Base-by-base conservation (phyloP, 1,140 invertebrate genomes). In the Atopsyche davidsoni region DNA sequence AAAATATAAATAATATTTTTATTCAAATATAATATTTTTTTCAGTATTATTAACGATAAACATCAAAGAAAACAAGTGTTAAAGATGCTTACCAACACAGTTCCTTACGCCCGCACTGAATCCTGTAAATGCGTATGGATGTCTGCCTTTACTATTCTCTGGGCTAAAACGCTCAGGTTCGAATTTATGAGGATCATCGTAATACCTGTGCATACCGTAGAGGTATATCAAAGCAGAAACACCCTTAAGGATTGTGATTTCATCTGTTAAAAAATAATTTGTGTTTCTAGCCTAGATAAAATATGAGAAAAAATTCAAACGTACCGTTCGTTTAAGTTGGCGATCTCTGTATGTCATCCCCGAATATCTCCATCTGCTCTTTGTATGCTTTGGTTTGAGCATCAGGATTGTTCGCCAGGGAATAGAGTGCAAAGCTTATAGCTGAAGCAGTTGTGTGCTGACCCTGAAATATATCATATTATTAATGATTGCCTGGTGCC, bases 61-160 rank as follows among this genome's bases (percentile, higher is more conserved):
- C n/a, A n/a, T n/a, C 18, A 42, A 10, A 42, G 28, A n/a, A 2
- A 3, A 13, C 28, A 17, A 25, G 3, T 13, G 14, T 4, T 23
- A n/a, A n/a, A n/a, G n/a, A n/a, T n/a, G n/a, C 32, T 57, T 66
- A 68, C 76, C 78, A 39, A 81, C 76, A 58, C 79, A 79, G 61
- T 78, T 78, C 42, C 82, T 69, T 0, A 78, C 77, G 7, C 83
- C 84, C 39, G 82, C 79, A 31, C 83, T 84, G 59, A 88, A 88
- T 2, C 83, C 81, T n/a, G 86, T 69, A 56, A 77, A 86, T 0
- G 76, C 61, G 53, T 71, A 77, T 2, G 68, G 72, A 60, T 75
- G 78, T 23, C 78, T 64, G 11, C 64, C 63, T 22, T 65, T 46
- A 21, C 64, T 55, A 35, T 72, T 68, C 51, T 70, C 67, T 11